phyloP scores from a whole-genome alignment of 2,113 vertebrate species.

The Anseranas semipalmata region DNA sequence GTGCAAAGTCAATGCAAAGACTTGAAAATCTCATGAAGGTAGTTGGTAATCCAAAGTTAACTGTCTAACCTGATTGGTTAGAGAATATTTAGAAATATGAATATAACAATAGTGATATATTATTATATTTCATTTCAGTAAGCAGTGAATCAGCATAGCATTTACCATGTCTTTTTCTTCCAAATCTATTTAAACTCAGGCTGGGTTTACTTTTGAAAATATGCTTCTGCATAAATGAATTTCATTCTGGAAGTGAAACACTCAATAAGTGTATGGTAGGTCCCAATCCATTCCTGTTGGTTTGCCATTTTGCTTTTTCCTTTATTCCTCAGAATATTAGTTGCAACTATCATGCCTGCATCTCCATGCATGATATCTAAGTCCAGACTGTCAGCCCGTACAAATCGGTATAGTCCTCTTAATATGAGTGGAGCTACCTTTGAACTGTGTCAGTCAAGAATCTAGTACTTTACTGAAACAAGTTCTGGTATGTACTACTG shows the following conservation, averaged over 20 bases:
- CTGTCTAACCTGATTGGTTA: not conserved
- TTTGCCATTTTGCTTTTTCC: not conserved
- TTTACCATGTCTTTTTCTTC: not conserved
- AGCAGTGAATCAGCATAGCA: not conserved
- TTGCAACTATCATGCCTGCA: not conserved
- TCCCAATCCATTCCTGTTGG: not conserved
- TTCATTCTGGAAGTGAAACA: not conserved
- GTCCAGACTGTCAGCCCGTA: not conserved
- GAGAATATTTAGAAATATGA: not conserved
- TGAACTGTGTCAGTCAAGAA: not conserved
- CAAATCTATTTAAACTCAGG: not conserved
- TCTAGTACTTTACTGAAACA: not conserved
- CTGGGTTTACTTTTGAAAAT: not conserved
- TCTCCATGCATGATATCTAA: not conserved
- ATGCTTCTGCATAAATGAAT: not conserved
- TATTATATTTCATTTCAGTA: not conserved
- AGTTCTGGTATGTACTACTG: not conserved
- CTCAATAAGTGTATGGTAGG: not conserved
- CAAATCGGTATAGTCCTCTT: not conserved
- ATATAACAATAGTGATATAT: not conserved
- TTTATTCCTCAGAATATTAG: not conserved
- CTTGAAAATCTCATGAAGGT: not conserved
- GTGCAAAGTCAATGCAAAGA: not conserved
- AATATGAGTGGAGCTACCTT: not conserved
- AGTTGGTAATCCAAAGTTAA: not conserved